Base-by-base conservation (phyloP, 2,888 invertebrate species). In the Maniola hyperantus region DNA sequence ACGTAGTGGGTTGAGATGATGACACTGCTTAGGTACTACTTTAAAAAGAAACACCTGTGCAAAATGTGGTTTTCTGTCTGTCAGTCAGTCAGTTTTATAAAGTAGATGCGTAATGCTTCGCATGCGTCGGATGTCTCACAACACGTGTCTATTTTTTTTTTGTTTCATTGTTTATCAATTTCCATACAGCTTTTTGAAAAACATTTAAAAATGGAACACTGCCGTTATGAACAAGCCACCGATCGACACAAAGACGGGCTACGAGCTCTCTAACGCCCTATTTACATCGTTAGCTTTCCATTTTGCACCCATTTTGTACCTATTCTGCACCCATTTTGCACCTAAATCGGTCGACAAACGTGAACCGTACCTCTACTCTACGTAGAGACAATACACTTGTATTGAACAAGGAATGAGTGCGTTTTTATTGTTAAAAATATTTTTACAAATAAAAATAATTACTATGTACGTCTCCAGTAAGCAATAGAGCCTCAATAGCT, bases 241-340 rank as follows among this genome's bases (percentile, higher is more conserved):
- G 57, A 57, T 57, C 59, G 64, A 57, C 62, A 72, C 65, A 72
- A 72, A 73, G 68, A 63, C 64, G 58, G 36, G 57, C 42, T 61
- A 66, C 63, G 69, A 74, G 72, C 68, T 67, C 63, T 57, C 71
- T 71, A 65, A 70, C 68, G 72, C 73, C 73, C 76, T 78, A 76
- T 78, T 79, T 79, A 78, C 76, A 78, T 79, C 79, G 81, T 82
- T 81, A 80, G 78, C 76, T 77, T 80, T 77, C 78, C 77, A 79
- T 83, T 83, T 79, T 74, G 55, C 55, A 36, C 36, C 55, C 53
- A 33, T 33, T 54, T 36, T 54, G 34, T 34, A 54, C 13, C 53
- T 34, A 54, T 54, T 54, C 34, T 54, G 54, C 54, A 54, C 54
- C 53, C 55, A 55, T 55, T 55, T 55, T 55, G 39, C 39, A 55